A percentile compares a stretch with the other conserved stretches of the same genome.
phyloP scores from a whole-genome alignment of 2,797 vertebrate species.

The Thamnophis elegans region DNA sequence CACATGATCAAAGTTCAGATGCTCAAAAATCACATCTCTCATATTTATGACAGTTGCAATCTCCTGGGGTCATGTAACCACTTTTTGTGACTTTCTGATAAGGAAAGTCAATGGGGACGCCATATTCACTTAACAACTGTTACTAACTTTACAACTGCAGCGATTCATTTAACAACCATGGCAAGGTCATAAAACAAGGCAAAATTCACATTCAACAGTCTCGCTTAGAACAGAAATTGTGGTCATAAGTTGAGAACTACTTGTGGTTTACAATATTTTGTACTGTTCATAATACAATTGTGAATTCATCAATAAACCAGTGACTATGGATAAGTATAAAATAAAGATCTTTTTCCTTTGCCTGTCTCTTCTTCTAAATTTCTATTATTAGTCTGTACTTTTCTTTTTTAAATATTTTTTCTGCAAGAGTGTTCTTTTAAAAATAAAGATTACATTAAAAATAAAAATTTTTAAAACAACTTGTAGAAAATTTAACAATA shows the following conservation, averaged over 20 bases:
- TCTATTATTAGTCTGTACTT: background rate
- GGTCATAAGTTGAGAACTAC: background rate
- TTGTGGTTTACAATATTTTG: background rate
- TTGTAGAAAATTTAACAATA: background rate
- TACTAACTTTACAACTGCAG: background rate
- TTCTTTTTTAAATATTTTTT: background rate
- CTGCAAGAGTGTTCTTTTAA: background rate
- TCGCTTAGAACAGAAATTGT: background rate
- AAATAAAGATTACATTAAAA: background rate
- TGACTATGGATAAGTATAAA: background rate
- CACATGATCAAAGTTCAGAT: background rate
- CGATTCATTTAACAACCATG: background rate
- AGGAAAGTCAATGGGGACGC: background rate
- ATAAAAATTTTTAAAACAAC: background rate
- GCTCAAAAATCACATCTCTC: background rate
- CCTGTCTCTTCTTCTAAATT: background rate
- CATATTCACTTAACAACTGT: background rate
- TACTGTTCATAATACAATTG: background rate
- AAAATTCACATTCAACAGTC: background rate
- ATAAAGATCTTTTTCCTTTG: background rate
- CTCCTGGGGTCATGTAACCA: background rate
- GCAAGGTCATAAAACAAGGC: background rate
- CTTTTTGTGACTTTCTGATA: background rate
- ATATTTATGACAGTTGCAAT: background rate
- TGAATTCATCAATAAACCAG: background rate